Base-by-base conservation (phyloP, 1,140 invertebrate genomes). In the Caenorhabditis briggsae region DNA sequence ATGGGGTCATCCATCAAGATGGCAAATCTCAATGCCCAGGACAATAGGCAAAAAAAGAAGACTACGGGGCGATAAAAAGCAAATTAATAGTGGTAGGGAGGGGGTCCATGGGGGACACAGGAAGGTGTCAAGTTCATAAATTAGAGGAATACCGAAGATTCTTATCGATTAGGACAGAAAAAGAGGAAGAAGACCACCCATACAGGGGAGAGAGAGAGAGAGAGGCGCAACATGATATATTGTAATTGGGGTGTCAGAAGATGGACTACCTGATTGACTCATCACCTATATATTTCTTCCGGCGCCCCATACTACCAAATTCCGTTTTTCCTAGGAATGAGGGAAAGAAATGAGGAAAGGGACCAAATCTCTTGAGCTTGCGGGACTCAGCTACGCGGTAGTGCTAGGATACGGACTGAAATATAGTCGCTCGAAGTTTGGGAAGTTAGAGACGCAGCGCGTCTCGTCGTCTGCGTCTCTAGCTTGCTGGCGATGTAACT, bases 151-250 rank as follows among this genome's bases (percentile, higher is more conserved):
- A 25, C 53, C 46, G 5, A 33, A n/a, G 70, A 78, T 78, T 46
- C 23, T 70, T 78, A 78, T 78, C 70, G 70, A 78, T 78, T 78
- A 78, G 70, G 64, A 11, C n/a, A n/a, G n/a, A n/a, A n/a, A n/a
- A n/a, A n/a, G n/a, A n/a, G n/a, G 46, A 14, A 12, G 8, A 23
- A 78, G 70, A 78, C 70, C 70, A 78, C 70, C 70, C 70, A 33
- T 33, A 33, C 33, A 33, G 33, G 33, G 23, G 20, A 50, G 25
- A 23, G 50, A 16, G 11, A 16, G 5, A 12, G 50, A 2, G 2
- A 9, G 70, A 53, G 70, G 70, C 70, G 70, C 70, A 78, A 78
- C 70, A 50, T 78, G 43, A 78, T 78, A 78, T 78, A 78, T 78
- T 43, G 70, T 78, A 78, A 78, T 78, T 78, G 46, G 70, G 16